Base-by-base conservation (phyloP, 1,140 invertebrate genomes). In the Coboldia fuscipes region DNA sequence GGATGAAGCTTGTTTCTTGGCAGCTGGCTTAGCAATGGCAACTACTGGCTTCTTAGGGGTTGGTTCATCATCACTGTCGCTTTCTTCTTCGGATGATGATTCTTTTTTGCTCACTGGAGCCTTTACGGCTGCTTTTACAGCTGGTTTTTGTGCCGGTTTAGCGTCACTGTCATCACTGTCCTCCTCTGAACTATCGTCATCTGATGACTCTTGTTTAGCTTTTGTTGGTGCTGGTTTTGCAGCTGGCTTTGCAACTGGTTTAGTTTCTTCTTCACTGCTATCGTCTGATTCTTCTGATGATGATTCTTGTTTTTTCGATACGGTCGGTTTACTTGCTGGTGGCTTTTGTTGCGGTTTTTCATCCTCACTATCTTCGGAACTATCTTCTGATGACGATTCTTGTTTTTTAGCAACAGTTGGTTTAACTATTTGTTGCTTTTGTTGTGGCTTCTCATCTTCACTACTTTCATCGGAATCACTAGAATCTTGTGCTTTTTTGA, bases 381-480 rank as follows among this genome's bases (percentile, higher is more conserved):
- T 38, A 18, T 27, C 24, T 27, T 27, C 24, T 6, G 24, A 27
- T 3, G 16, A 19, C 9, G 10, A 8, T 9, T 27, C 13, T 27
- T 19, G 15, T 18, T 32, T 32, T 13, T 32, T 34, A 6, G 16
- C 13, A 6, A 4, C 10, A 3, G 12, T 7, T 32, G 12, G 4
- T 21, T 20, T 21, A 21, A 6, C 14, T 19, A 19, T 12, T 7
- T 12, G 18, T 30, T 13, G 8, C 17, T 47, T 48, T 19, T 37
- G 18, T 24, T 37, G 26, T 26, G 41, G 34, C 27, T 39, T 41
- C 29, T 48, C 43, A 29, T 50, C 50, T 21, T 58, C 53, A 34
- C 38, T 38, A 26, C 38, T 41, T 17, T 45, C 46, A 22, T 27
- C 24, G 3, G 8, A 12, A 17, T 41, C 31, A 7, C 8, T 33